A percentile compares a stretch with the other conserved stretches of the same genome.
Conservation (phyloP, 1,140 invertebrate species). For the Drosophila bocqueti region DNA sequence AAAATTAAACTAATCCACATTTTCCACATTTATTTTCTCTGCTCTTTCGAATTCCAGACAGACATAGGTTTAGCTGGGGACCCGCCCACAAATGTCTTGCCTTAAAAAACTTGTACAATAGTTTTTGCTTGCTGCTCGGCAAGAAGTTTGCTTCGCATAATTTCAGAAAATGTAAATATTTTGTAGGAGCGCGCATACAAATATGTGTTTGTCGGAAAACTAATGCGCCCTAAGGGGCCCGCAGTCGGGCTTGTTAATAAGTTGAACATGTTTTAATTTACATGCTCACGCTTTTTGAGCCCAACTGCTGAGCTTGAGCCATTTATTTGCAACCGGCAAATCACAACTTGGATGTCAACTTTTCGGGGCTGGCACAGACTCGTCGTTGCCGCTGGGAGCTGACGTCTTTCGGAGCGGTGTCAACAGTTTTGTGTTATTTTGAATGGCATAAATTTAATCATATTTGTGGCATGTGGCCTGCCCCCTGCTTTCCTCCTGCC, state of each 20-base stretch:
- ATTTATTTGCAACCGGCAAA: slow-evolving; percentile 42
- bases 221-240: slow-evolving; percentile 72
- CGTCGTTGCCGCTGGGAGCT: slow-evolving; percentile 34
- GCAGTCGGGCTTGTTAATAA: slow-evolving; percentile 72
- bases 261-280: slow-evolving; percentile 81
- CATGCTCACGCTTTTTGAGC: slow-evolving; percentile 39
- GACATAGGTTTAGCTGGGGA: slow-evolving; percentile 22
- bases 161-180: slow-evolving; percentile 76
- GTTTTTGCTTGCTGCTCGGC: slow-evolving; percentile 49
- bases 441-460: slow-evolving; percentile 71
- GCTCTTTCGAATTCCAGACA: slow-evolving; percentile 15
- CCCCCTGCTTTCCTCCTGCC: not conserved
- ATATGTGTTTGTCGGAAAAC: slow-evolving; percentile 57
- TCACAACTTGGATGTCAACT: slow-evolving; percentile 54
- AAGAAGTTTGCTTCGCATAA: slow-evolving; percentile 67
- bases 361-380: slow-evolving; percentile 19
- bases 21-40: not conserved
- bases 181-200: slow-evolving; percentile 61
- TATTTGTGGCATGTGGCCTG: slow-evolving; percentile 48
- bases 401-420: slow-evolving; percentile 38
- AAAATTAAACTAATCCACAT: not conserved
- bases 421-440: slow-evolving; percentile 60
- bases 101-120: slow-evolving; percentile 71
- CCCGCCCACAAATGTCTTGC: slow-evolving; percentile 4
- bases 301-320: slow-evolving; percentile 16